Base-by-base conservation (phyloP, 2,797 vertebrate species). In the Channa striata region DNA sequence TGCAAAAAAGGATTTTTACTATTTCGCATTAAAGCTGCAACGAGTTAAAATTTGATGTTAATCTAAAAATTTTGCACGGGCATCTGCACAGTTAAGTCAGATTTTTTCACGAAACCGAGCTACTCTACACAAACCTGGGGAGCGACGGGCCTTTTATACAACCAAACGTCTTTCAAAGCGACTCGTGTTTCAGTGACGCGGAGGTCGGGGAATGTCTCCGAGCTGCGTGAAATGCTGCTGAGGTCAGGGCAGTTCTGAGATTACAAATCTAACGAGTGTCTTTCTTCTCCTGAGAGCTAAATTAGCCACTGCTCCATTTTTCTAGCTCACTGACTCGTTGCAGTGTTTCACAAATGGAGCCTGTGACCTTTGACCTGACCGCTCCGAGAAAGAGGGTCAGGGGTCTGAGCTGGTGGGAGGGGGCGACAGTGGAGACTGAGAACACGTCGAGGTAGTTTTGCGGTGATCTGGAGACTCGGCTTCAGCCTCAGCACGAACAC, bases 261-360 rank as follows among this genome's bases (percentile, higher is more conserved):
- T 71, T 42, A 68, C 40, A 71, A 56, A 77, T 66, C 75, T 56
- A 75, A 71, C 75, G 68, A 63, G 61, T 8, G 21, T 63, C 42
- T 49, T 68, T 74, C 54, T 51, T 42, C 63, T 30, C 70, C 69
- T 5, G 40, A 44, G 23, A 68, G 25, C 14, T 75, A 40, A 71
- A 83, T 77, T 33, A 82, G 66, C 73, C 47, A 34, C 47, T 54
- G 69, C 78, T 77, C 79, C 73, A 19, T 82, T 82, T 71, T 71
- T 87, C 88, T 67, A 23, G 82, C 77, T 87, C 81, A 23, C 64
- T 81, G 87, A 71, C 85, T 84, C 36, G 46, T 66, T 83, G 80
- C 54, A 71, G 48, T 36, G 2, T 34, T 72, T 75, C 65, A 71
- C 72, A 73, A 75, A 71, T 78, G 37, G 74, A 84, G 80, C 66